Conservation (phyloP, 2,888 invertebrate species). For the Thysanoteuthis rhombus region DNA sequence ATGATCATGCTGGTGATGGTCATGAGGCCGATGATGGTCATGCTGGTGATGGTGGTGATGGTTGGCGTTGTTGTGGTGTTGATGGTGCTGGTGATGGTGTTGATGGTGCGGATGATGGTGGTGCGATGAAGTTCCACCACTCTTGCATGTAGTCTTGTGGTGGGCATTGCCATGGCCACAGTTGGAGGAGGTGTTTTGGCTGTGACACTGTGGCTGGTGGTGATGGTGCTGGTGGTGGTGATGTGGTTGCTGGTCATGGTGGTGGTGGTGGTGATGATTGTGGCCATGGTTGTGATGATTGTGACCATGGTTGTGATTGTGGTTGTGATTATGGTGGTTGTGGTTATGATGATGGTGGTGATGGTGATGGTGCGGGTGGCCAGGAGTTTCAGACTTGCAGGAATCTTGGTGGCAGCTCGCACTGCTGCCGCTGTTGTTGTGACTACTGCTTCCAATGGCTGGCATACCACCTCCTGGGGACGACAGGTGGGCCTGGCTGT, state of each 20-base stretch:
- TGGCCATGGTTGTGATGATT: not conserved
- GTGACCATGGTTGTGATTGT: not conserved
- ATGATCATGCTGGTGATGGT: not conserved
- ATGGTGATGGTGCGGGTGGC: not conserved
- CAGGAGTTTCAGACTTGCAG: not conserved
- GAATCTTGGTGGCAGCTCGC: not conserved
- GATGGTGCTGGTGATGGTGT: not conserved
- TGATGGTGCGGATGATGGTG: not conserved
- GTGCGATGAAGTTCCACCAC: not conserved
- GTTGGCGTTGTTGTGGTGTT: not conserved
- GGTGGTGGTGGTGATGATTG: not conserved
- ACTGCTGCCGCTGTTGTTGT: not conserved
- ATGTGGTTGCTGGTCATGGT: not conserved
- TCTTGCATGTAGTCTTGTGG: not conserved
- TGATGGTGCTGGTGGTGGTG: not conserved
- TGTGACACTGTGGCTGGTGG: not conserved
- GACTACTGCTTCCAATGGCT: not conserved
- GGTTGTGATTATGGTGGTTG: not conserved
- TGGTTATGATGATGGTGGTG: not conserved
- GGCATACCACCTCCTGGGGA: not conserved
- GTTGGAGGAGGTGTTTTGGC: not conserved
- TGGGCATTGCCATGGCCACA: not conserved
- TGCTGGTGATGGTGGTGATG: not conserved
- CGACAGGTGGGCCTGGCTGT: constrained; percentile 21
- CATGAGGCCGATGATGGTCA: not conserved